Conservation (phyloP, 1,140 invertebrate genomes). For the Pygmarrhopalites habei region DNA sequence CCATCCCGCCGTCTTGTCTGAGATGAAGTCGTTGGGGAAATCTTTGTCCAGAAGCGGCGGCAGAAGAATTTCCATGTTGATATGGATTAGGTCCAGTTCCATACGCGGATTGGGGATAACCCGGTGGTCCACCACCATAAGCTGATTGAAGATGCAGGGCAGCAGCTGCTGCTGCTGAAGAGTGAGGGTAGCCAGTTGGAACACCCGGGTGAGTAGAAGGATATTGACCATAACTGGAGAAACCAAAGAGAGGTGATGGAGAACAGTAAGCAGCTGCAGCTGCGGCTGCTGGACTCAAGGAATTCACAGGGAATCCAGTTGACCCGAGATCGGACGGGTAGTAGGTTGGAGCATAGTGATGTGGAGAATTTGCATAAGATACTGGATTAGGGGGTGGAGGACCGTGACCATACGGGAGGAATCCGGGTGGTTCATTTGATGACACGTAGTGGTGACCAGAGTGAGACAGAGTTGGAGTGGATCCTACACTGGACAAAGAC, state of each 20-base stretch:
- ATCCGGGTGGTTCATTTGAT: conserved; percentile 23
- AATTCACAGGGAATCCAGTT: conserved; percentile 36
- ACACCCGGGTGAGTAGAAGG: conserved; percentile 11
- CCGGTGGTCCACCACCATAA: conserved; percentile 26
- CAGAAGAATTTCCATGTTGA: conserved; percentile 24
- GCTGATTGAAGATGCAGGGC: conserved; percentile 17
- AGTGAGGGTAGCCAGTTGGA: conserved; percentile 33
- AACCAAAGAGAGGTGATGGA: conserved; percentile 39
- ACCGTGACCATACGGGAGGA: conserved; percentile 18
- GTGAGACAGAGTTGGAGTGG: neutral
- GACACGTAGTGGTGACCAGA: too few species aligned
- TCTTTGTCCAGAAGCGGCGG: conserved; percentile 14
- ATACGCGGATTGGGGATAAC: conserved; percentile 25
- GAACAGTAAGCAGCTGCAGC: conserved; percentile 39
- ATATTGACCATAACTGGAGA: conserved; percentile 33
- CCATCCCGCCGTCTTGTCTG: conserved; percentile 44
- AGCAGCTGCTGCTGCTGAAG: conserved; percentile 6
- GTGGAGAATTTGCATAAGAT: conserved; percentile 25
- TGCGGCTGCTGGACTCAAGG: conserved; percentile 35
- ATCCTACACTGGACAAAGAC: conserved; percentile 16
- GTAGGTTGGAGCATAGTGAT: conserved; percentile 33
- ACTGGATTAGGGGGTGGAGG: conserved; percentile 27
- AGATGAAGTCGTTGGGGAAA: conserved; percentile 30
- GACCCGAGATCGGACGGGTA: conserved; percentile 32
- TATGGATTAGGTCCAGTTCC: conserved; percentile 30